Base-by-base conservation (phyloP, 2,113 vertebrate species). In the Hydrolagus affinis region DNA sequence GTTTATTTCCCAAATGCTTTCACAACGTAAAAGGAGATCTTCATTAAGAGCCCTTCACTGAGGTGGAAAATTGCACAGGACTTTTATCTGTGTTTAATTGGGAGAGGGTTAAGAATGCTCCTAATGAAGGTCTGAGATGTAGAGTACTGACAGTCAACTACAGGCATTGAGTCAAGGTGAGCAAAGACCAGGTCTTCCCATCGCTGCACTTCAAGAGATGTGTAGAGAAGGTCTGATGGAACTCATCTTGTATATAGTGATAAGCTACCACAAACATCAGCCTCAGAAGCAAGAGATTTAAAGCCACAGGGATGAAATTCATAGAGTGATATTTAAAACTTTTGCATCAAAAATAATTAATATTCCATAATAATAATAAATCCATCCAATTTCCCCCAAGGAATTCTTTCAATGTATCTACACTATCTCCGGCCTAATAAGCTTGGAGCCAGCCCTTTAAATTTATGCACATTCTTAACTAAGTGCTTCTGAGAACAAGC, bases 381-480 rank as follows among this genome's bases (percentile, higher is more conserved):
- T 44, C 44, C 44, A 44, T 44, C 44, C 44, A 44, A 44, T 44
- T 44, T 44, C 44, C 1, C 44, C 44, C 44, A 44, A 44, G 6
- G 44, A 44, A 44, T 44, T 44, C 44, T 44, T 44, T 44, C 44
- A 44, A 44, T 44, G 44, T 44, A 44, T 44, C 44, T 44, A 44
- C 44, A 44, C 44, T 44, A 44, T 44, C 44, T 44, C 44, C 6
- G 6, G 6, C 2, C 44, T 44, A 44, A 75, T 56, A 19, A 80
- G 4, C 66, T 64, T 3, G 66, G 19, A 17, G 12, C 78, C 66
- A 83, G 28, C 62, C 62, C 62, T 83, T 28, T 83, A 83, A 83
- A 68, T 83, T 17, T 83, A 83, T 83, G 78, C 78, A 83, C 28
- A 32, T 64, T 80, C 60, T 66, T 66, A 83, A 30, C 60, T 30